These are phyloP conservation scores for Ophiothrix spiculata DNA, from an alignment of 35 echinoderm and acorn worm genomes.

Conservation along the genomic window DNA sequence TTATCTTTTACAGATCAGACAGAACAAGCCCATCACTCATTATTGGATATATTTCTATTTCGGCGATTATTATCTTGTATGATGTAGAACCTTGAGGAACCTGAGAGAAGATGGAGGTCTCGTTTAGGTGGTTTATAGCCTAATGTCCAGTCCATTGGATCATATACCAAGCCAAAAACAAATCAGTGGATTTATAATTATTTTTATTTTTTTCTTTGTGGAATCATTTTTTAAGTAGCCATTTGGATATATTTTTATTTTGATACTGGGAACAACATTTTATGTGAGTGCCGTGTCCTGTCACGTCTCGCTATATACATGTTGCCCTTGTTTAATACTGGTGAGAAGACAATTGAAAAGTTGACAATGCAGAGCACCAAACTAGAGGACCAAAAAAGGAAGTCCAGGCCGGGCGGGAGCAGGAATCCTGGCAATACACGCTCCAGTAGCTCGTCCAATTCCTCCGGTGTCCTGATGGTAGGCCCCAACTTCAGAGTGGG, in stretches of 20 bases:
- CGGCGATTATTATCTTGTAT: no score
- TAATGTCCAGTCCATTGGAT: no score
- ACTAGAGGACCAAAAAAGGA: slow-evolving; percentile 20
- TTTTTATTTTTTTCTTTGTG: no score
- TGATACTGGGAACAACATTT: background rate
- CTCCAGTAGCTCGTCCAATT: slow-evolving; percentile 37
- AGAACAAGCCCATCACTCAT: no score
- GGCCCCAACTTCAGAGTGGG: slow-evolving; percentile 99
- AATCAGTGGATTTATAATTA: no score
- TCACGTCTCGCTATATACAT: slow-evolving; percentile 8
- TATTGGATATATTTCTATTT: no score
- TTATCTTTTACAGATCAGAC: no score
- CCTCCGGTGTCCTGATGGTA: slow-evolving; percentile 93
- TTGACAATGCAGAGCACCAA: slow-evolving; percentile 60
- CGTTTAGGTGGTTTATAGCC: no score
- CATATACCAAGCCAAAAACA: no score
- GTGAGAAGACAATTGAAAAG: slow-evolving; percentile 7
- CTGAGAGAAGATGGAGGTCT: no score
- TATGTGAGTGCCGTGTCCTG: background rate
- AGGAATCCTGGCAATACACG: slow-evolving; percentile 1
- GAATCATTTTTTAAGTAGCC: no score
- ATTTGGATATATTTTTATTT: background rate
- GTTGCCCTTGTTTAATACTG: background rate
- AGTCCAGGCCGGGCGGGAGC: slow-evolving; percentile 12
- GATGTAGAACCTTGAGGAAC: no score